Evolutionary conservation across 2,888 invertebrate species (phyloP), one percentile per base, ranked within the genome.

Genomic region (Ephialtes manifestator): DNA sequence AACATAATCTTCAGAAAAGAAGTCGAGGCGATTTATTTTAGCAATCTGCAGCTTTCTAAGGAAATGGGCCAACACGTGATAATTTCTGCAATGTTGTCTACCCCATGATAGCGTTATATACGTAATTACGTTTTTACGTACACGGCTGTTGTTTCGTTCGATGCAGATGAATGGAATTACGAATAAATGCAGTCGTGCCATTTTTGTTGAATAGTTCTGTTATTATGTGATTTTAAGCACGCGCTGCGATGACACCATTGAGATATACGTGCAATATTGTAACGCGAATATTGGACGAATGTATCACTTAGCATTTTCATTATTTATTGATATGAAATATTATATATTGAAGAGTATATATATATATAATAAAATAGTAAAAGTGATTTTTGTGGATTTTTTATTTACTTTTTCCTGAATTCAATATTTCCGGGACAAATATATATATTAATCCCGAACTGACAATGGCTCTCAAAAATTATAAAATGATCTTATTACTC

Each of bases 241-340:
- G 74, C 39, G 79, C 74, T 39, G 68, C 24, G 75, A 83, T 71
- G 35, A 65, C 28, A 63, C 58, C 58, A 60, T 71, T 46, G 70
- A 84, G 71, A 58, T 84, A 74, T 77, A 24, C n/a, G 72, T 53
- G 60, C 75, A n/a, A 74, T 81, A 78, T 77, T 65, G 74, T 60
- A 35, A 35, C 15, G 72, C 68, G 60, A 60, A 74, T 76, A 70
- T 39, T 77, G 65, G 60, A 63, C 20, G 58, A 67, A 86, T 75
- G 74, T 85, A 87, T 85, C 39, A 88, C 20, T 83, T 89, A 87
- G 83, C 74, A 87, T 87, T 90, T 90, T 87, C 87, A 87, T 89
- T 91, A 91, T 91, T 91, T 91, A 92, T 91, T 92, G 83, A 85
- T 89, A 89, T 72, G 72, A 80, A 90, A 89, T 89, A 87, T 87